These are phyloP conservation scores for Lasius platythorax DNA, from an alignment of 2,888 invertebrate species.

Conservation along the genomic window DNA sequence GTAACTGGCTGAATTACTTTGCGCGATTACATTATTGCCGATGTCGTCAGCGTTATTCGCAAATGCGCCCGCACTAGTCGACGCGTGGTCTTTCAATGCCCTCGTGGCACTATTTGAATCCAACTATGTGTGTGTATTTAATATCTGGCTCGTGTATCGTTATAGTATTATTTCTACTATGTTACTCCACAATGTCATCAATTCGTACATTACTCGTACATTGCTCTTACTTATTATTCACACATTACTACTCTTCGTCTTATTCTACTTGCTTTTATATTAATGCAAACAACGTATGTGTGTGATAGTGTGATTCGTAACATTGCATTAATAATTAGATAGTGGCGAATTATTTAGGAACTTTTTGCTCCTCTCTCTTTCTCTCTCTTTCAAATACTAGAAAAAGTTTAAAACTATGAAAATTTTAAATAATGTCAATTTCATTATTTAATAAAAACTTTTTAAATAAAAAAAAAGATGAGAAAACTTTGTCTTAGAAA, in stretches of 20 bases:
- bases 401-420: neutral
- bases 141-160: constrained; percentile 19
- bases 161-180: constrained; percentile 8
- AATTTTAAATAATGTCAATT: neutral
- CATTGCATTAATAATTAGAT: neutral
- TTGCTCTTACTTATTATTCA: neutral
- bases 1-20: constrained; percentile 78
- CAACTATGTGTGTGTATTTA: constrained; percentile 29
- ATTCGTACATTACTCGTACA: too few relatives aligned
- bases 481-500: neutral
- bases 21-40: constrained; percentile 78
- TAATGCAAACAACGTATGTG: neutral
- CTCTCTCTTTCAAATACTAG: neutral
- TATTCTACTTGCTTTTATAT: neutral
- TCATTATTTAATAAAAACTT: neutral
- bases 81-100: constrained; percentile 64
- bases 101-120: constrained; percentile 61
- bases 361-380: neutral
- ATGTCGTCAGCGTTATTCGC: constrained; percentile 77
- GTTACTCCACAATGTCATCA: neutral
- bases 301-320: neutral
- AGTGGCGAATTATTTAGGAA: neutral
- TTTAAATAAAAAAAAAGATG: neutral
- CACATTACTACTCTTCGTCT: neutral
- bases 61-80: constrained; percentile 67